Base-by-base conservation (phyloP, 2,797 vertebrate genomes). In the Phaenicophaeus curvirostris region DNA sequence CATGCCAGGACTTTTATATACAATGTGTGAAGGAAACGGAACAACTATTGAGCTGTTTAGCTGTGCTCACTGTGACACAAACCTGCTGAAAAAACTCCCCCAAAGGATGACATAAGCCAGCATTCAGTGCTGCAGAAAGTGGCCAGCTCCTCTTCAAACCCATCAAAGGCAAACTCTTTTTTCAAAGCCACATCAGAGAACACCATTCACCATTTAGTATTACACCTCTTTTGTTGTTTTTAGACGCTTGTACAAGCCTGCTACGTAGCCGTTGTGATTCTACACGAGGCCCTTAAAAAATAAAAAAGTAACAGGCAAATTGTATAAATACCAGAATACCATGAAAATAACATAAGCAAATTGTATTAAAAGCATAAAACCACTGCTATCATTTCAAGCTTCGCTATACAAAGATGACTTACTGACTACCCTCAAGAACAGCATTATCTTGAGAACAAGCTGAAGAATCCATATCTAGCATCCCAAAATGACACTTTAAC, bases 41-140 rank as follows among this genome's bases (percentile, higher is more conserved):
- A 96, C 86, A 94, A 94, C 93, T 83, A 96, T 67, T 94, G 93
- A 96, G 94, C 92, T 96, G 93, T 95, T 73, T 91, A 87, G 86
- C 82, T 89, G 69, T 1, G 67, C 94, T 92, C 78, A 71, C 85
- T 95, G 71, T 90, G 93, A 89, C 53, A 89, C 79, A 95, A 95
- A 96, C 81, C 85, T 73, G 54, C 85, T 66, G 78, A 85, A 95
- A 95, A 95, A 94, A 37, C 51, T 77, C 77, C 89, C 79, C 51
- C 35, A 87, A 95, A 92, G 86, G 69, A 85, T 66, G 90, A 95
- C 93, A 96, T 88, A 86, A 94, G 75, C 63, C 54, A 88, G 75
- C 44, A 89, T 96, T 96, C 84, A 91, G 75, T 85, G 88, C 73
- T 12, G 20, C 87, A 87, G 44, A 87, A 93, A 77, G 93, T 86